Evolutionary conservation across 1,140 invertebrate species (phyloP).

Genomic region (Drosophila lini): DNA sequence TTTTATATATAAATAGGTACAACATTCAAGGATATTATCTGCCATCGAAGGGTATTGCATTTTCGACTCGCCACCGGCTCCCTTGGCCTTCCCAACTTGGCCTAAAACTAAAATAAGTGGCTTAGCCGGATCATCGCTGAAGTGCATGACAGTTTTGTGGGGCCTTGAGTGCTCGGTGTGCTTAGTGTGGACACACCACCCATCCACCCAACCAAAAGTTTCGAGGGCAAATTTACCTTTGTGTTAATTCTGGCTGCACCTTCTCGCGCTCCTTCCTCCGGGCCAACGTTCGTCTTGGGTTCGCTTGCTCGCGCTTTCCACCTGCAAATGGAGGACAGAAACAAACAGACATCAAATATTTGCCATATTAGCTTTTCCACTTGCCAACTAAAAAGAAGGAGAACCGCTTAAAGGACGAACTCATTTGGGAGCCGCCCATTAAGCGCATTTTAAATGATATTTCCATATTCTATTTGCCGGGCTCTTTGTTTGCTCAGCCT

Average conservation of each 20-base stretch:
- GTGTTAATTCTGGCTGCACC: constrained; percentile 51
- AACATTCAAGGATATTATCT: neutral
- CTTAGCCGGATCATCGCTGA: constrained; percentile 62
- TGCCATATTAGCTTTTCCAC: constrained; percentile 43
- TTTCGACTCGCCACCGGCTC: neutral
- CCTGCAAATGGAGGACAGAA: constrained; percentile 27
- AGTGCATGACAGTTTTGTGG: constrained; percentile 59
- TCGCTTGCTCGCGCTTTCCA: neutral
- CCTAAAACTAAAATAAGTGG: constrained; percentile 57
- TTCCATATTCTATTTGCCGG: constrained; percentile 50
- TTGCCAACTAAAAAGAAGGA: constrained; percentile 10
- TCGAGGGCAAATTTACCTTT: constrained; percentile 39
- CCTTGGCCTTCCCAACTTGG: constrained; percentile 3
- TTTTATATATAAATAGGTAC: neutral
- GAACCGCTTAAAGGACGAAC: neutral
- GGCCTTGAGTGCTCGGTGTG: constrained; percentile 38
- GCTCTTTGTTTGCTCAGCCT: constrained; percentile 12
- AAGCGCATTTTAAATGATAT: constrained; percentile 43
- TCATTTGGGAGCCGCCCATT: constrained; percentile 21
- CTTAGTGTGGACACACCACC: constrained; percentile 21
- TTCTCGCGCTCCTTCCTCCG: constrained; percentile 2
- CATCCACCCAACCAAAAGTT: constrained; percentile 26
- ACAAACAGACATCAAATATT: constrained; percentile 45
- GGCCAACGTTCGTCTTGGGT: neutral
- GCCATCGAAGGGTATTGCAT: constrained; percentile 5